Evolutionary conservation across 2,113 vertebrate genomes (phyloP), one percentile per base, ranked within the genome.

Genomic region (Hystrix cristata): DNA sequence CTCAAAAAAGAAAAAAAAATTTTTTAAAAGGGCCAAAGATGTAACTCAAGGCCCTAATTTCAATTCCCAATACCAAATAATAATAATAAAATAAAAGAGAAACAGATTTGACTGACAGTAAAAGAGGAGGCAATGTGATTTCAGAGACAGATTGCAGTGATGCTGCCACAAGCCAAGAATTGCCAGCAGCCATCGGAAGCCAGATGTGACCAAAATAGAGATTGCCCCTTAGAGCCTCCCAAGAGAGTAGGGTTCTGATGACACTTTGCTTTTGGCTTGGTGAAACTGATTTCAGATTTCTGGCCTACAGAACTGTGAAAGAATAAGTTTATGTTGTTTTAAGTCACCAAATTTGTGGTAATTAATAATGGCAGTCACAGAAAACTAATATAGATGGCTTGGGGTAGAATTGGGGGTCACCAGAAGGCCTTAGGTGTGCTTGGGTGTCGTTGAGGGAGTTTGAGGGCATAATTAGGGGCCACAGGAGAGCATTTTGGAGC

Each of bases 271-370:
- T 95, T 95, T 53, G 71, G 34, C 46, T 55, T 31, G 65, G 46
- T 83, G 71, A 29, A 84, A 94, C 7, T 57, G 55, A 80, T 84
- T 91, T 91, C 84, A 38, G 38, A 88, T 29, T 89, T 89, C 48
- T 19, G 76, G 29, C 82, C 48, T 43, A 25, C 46, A 88, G 53
- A 95, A 79, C 64, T 60, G 21, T 85, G 38, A 89, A 72, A 74
- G 31, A 89, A 91, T 83, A 87, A 29, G 84, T 48, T 91, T 78
- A 16, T 86, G 74, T 38, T 71, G 51, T 38, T 62, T 67, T 53
- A 74, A 84, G n/a, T 16, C 51, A 91, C 74, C 51, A 64, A 14
- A 21, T 80, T 86, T 86, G 51, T 94, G 84, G n/a, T 76, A 67
- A 94, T 90, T 95, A 29, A n/a, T 76, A 69, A 87, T 4, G 79